phyloP scores from a whole-genome alignment of 2,888 invertebrate genomes.

The Caenorhabditis wallacei region DNA sequence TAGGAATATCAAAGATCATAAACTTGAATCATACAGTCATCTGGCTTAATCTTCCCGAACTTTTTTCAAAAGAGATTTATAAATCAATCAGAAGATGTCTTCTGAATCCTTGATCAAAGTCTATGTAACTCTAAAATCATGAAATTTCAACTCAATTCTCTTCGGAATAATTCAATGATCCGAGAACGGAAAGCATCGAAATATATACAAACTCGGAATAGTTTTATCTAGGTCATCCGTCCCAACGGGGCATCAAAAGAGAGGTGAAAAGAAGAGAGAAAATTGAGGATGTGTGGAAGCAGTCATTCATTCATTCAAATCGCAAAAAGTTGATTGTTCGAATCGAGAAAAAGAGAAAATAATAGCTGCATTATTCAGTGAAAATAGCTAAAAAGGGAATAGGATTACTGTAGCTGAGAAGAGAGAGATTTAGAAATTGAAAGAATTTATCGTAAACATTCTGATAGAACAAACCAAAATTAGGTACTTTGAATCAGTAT shows the following conservation, averaged over 20 bases:
- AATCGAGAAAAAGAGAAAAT: neutral
- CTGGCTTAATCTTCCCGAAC: too few relatives aligned
- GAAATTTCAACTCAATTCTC: neutral
- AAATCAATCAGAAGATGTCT: too few relatives aligned
- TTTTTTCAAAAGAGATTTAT: too few relatives aligned
- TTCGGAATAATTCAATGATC: slow-evolving; percentile 19
- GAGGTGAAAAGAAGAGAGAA: neutral
- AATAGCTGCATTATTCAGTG: neutral
- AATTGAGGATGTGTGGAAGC: slow-evolving; percentile 24
- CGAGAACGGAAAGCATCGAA: slow-evolving; percentile 41
- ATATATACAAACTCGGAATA: slow-evolving; percentile 33
- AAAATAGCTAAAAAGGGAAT: neutral
- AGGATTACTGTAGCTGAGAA: neutral
- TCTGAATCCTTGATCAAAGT: too few relatives aligned
- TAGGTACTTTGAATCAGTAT: too few relatives aligned
- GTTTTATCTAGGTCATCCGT: slow-evolving; percentile 49
- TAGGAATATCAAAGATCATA: slow-evolving; percentile 3
- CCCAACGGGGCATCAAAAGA: slow-evolving; percentile 37
- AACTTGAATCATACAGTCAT: neutral
- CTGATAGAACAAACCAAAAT: too few relatives aligned
- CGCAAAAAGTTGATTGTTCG: slow-evolving; percentile 27
- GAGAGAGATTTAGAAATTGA: too few relatives aligned
- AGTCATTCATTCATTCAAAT: neutral
- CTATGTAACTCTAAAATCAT: neutral
- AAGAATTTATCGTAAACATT: too few relatives aligned